Base-by-base conservation (phyloP, 2,888 invertebrate genomes). In the Hetaerina titia region DNA sequence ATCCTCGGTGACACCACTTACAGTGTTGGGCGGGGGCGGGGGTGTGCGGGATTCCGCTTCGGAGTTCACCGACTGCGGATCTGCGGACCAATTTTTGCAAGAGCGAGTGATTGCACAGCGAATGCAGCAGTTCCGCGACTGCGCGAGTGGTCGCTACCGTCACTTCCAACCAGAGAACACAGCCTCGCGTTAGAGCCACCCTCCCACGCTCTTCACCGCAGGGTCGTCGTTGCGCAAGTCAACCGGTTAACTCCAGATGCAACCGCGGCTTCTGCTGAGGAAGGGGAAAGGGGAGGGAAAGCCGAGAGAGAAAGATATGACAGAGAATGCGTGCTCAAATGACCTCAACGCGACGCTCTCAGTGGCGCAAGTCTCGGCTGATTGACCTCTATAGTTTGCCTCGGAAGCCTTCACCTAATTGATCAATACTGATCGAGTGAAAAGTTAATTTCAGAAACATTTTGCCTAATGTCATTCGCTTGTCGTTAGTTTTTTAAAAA, bases 191-290 rank as follows among this genome's bases (percentile, higher is more conserved):
- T 22, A 5, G 69, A 19, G 19, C 2, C 69, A 0, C 13, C 2
- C 17, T 60, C 60, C 17, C 60, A 60, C 11, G 60, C 60, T 60
- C 6, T 60, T 11, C 45, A 45, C 45, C 45, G 45, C 45, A 15
- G 69, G 69, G n/a, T 69, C 69, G n/a, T n/a, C 69, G 22, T 69
- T 69, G 69, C 69, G 69, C 22, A 69, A 69, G n/a, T 22, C n/a
- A 69, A 69, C 69, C 69, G n/a, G 69, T 69, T 69, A n/a, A 69
- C 69, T 69, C 69, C 69, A 69, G 69, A 69, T 69, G 69, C 69
- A n/a, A 22, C n/a, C n/a, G 69, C n/a, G 69, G 22, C 17, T 19
- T 64, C 45, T 7, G 1, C 7, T 22, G 15, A 69, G 69, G 13
- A n/a, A 69, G 13, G 69, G 7, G 69, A 69, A 6, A n/a, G 69